Conservation (phyloP, 2,113 vertebrate species). For the Colinus virginianus region DNA sequence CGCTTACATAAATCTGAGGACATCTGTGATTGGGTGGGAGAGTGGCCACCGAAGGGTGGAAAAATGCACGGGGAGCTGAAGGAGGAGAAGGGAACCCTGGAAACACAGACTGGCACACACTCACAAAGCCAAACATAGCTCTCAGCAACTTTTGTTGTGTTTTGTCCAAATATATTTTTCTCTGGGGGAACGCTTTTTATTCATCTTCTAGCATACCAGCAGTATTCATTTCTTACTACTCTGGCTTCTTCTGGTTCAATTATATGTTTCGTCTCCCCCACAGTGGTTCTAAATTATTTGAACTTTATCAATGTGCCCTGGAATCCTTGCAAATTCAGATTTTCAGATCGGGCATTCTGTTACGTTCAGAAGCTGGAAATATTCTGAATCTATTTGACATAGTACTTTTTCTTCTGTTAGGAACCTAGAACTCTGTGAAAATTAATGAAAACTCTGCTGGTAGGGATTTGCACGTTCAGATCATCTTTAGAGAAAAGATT, state of each 20-base stretch:
- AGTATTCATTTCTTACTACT: neutral
- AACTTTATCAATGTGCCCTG: neutral
- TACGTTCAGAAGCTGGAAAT: neutral
- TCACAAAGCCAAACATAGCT: accelerated
- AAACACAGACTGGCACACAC: accelerated
- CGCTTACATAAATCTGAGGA: neutral
- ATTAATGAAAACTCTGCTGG: neutral
- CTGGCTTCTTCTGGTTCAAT: neutral
- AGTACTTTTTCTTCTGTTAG: neutral
- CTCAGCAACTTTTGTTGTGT: neutral
- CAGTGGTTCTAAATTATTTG: neutral
- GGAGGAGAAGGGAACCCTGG: neutral
- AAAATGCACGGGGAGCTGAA: neutral
- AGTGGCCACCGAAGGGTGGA: neutral
- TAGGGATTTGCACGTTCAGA: neutral
- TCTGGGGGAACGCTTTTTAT: neutral
- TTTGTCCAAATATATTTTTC: neutral
- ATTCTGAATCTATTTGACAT: neutral
- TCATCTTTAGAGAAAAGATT: neutral
- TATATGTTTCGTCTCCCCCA: neutral
- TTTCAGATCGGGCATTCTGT: neutral
- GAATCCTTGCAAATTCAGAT: neutral
- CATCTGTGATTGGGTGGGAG: no score
- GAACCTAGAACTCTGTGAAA: neutral
- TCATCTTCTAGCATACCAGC: neutral